Base-by-base conservation (phyloP, 2,113 vertebrate species). In the Arizona elegans region DNA sequence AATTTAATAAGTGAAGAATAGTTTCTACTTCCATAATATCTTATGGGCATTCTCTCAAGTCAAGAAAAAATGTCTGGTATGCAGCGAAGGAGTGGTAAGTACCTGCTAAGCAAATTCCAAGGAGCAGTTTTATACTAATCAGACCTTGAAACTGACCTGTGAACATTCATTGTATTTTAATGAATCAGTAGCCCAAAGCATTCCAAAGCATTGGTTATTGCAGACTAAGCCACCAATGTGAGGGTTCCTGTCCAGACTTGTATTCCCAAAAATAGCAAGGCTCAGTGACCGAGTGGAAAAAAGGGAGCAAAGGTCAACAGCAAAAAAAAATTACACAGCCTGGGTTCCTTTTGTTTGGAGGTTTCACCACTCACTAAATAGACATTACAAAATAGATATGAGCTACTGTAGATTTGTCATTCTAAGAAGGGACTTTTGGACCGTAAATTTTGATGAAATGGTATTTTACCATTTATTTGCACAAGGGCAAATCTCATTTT, bases 201-300 rank as follows among this genome's bases (percentile, higher is more conserved):
- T 95, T 96, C 96, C 96, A 95, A 95, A 97, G 94, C 58, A 92
- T 54, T 93, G 92, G 81, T 87, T 87, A 52, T 93, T 75, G 62
- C 0, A 94, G 89, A 95, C 94, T 86, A 59, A 65, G 92, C 19
- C 1, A 88, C 90, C 85, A 93, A 91, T 81, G 91, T 38, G 92
- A 94, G 95, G 91, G 96, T 88, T 0, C 93, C 90, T 96, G 96
- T 95, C 96, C 96, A 94, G 92, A 62, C 95, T 95, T 96, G 93
- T 94, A 86, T 91, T 94, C 95, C 90, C 62, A 93, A 95, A 94
- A 92, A 52, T 52, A 93, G 58, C 95, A 96, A 97, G 95, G 88
- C 92, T 95, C 96, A 96, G 55, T 88, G 93, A 94, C 53, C 8
- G 93, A 93, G 33, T n/a, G 89, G 53, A 93, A 87, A 59, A 94